Evolutionary conservation across 2,888 invertebrate species (phyloP).

Genomic region (Agrochola lota): DNA sequence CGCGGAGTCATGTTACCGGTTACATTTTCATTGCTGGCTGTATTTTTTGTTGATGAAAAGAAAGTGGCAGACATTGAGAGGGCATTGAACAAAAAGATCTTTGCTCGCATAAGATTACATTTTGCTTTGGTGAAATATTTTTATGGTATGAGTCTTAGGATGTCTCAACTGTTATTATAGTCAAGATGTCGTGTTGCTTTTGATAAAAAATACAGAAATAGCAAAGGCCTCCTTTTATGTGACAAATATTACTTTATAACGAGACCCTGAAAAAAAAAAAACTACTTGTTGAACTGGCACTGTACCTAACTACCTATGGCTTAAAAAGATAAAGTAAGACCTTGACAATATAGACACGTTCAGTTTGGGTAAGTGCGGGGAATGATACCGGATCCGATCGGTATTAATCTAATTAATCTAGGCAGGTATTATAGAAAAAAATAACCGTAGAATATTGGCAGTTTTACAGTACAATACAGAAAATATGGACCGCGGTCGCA

Average conservation of each 20-base stretch:
- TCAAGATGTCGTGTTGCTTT: conserved; percentile 23
- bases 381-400: too few species aligned
- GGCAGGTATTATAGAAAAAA: neutral
- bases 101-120: conserved; percentile 18
- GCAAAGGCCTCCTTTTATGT: neutral
- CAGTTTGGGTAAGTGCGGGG: too few species aligned
- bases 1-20: conserved; percentile 66
- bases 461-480: neutral
- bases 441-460: neutral
- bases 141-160: neutral
- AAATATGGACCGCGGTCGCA: too few species aligned
- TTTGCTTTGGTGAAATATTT: conserved; percentile 22
- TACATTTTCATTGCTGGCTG: conserved; percentile 60
- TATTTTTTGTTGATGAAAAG: conserved; percentile 63
- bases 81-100: conserved; percentile 26
- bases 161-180: conserved; percentile 1
- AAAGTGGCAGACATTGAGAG: conserved; percentile 25
- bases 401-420: neutral
- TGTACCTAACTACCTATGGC: too few species aligned
- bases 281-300: too few species aligned
- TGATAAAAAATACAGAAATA: conserved; percentile 6
- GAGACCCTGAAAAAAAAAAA: neutral
- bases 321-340: too few species aligned
- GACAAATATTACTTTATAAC: neutral
- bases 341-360: too few species aligned